Conservation (phyloP, 2,113 vertebrate species). For the Heliornis fulica region DNA sequence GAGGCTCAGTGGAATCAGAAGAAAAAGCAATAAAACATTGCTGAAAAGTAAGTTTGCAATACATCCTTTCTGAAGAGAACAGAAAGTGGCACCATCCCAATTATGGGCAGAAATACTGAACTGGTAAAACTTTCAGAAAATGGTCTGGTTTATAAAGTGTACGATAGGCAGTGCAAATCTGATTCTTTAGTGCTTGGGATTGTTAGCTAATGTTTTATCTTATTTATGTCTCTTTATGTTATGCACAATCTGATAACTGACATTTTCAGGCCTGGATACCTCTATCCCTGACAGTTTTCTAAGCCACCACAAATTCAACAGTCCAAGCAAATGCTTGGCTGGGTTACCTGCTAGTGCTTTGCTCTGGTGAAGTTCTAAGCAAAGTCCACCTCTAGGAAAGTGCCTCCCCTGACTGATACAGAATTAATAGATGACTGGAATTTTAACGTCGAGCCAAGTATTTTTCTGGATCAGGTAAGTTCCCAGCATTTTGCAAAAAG, state of each 20-base stretch:
- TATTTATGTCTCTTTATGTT: background rate
- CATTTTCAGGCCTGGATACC: background rate
- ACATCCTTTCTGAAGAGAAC: background rate
- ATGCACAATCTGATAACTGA: background rate
- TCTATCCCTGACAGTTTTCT: background rate
- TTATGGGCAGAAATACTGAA: background rate
- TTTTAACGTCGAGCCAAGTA: background rate
- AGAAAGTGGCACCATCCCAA: background rate
- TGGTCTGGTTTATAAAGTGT: background rate
- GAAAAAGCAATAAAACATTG: background rate
- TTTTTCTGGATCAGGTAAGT: background rate
- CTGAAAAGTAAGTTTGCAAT: background rate
- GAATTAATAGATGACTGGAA: background rate
- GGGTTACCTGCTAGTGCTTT: background rate
- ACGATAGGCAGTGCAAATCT: background rate
- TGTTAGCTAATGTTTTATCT: background rate
- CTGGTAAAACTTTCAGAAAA: background rate
- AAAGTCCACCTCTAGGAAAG: background rate
- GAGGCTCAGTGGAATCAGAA: background rate
- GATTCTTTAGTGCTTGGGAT: background rate
- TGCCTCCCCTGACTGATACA: background rate
- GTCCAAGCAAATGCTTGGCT: background rate
- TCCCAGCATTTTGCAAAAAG: background rate
- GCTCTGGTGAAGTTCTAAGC: background rate
- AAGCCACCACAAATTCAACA: background rate